These are phyloP conservation scores for Turnix velox DNA, from an alignment of 2,113 vertebrate species.

Conservation along the genomic window DNA sequence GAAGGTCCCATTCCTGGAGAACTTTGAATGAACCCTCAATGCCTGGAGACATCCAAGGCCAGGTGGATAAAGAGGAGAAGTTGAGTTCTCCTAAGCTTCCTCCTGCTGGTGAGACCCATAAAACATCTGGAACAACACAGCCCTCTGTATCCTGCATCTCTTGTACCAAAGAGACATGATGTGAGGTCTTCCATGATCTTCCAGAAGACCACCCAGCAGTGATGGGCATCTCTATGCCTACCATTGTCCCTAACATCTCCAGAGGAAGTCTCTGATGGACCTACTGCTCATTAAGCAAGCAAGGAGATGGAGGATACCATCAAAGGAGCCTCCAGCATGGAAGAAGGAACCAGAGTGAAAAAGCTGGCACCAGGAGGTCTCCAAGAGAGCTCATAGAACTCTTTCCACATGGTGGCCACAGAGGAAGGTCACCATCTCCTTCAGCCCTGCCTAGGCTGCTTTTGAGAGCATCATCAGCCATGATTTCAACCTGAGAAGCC, in stretches of 20 bases:
- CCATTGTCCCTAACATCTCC: neutral
- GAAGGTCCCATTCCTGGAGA: too few relatives aligned
- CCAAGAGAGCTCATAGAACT: too few relatives aligned
- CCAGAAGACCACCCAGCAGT: neutral
- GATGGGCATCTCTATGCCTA: neutral
- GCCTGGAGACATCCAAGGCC: too few relatives aligned
- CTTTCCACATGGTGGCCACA: too few relatives aligned
- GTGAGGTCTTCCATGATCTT: neutral
- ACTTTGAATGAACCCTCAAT: too few relatives aligned
- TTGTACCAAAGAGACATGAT: neutral
- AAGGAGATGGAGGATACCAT: fast-evolving
- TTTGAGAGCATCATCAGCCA: neutral
- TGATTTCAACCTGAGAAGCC: neutral
- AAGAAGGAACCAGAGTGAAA: neutral
- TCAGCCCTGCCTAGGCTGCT: neutral
- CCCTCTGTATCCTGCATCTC: neutral
- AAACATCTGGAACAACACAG: fast-evolving
- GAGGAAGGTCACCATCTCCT: neutral
- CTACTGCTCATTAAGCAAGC: neutral
- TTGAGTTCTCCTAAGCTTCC: neutral
- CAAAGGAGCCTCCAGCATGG: neutral
- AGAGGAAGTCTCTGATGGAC: neutral
- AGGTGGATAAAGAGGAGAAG: neutral
- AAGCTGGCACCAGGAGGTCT: neutral
- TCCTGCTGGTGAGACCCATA: neutral